phyloP scores from a whole-genome alignment of 1,140 invertebrate genomes.

The Zaprionus capensis region DNA sequence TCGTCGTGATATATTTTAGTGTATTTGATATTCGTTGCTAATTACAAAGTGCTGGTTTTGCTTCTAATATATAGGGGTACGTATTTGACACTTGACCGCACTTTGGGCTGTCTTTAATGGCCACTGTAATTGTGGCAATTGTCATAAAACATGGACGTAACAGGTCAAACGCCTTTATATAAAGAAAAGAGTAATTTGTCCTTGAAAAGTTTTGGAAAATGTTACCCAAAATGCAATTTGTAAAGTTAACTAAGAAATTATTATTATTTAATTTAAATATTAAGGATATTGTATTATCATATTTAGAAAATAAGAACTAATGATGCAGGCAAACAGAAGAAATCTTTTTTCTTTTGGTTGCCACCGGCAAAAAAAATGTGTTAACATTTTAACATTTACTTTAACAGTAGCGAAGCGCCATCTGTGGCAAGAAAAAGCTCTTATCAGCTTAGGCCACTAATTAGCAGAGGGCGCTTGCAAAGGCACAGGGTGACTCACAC shows the following conservation, averaged over 20 bases:
- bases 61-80: constrained; percentile 8
- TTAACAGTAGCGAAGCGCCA: neutral
- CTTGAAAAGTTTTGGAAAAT: neutral
- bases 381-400: neutral
- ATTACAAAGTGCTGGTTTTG: neutral
- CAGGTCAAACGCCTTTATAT: neutral
- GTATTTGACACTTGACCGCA: constrained; percentile 23
- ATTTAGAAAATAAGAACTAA: no score
- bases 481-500: neutral
- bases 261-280: neutral
- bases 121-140: constrained; percentile 17
- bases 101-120: constrained; percentile 11
- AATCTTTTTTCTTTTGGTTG: no score
- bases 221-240: neutral
- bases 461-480: neutral
- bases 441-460: neutral
- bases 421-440: neutral
- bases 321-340: no score
- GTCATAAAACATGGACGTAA: constrained; percentile 10
- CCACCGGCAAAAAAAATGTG: no score
- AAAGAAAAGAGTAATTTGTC: neutral
- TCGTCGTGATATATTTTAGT: neutral
- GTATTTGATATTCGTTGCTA: neutral
- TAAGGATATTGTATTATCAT: no score
- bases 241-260: neutral